Evolutionary conservation across 2,797 vertebrate species (phyloP).

Genomic region (Esox masquinongy): DNA sequence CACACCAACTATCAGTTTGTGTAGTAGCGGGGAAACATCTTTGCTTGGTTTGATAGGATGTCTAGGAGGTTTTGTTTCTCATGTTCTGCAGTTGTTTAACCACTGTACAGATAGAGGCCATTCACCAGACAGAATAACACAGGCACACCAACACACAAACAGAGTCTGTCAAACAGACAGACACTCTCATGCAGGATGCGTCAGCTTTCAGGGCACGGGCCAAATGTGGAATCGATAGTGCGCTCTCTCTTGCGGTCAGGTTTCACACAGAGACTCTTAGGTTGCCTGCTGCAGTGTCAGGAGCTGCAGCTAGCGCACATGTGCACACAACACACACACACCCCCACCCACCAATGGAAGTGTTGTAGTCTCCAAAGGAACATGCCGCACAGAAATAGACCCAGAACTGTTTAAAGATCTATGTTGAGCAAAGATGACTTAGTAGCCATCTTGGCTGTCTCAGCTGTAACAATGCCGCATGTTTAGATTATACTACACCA

Average conservation of each 20-base stretch:
- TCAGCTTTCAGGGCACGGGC: constrained; percentile 47
- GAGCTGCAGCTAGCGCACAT: not conserved
- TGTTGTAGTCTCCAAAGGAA: not conserved
- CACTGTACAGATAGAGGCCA: no score
- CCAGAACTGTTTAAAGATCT: not conserved
- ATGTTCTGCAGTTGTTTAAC: no score
- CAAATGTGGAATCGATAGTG: constrained; percentile 67
- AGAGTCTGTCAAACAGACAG: constrained; percentile 8
- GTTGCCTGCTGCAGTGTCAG: not conserved
- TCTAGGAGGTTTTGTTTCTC: no score
- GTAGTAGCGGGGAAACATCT: no score
- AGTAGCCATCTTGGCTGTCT: not conserved
- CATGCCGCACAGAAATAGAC: not conserved
- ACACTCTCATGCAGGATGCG: constrained; percentile 40
- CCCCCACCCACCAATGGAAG: not conserved
- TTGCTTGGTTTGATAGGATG: no score
- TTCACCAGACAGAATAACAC: not conserved
- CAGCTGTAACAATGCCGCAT: not conserved
- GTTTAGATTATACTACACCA: not conserved
- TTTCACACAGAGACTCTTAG: not conserved
- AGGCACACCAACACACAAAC: constrained; percentile 4
- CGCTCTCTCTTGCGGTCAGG: constrained; percentile 26
- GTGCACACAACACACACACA: not conserved
- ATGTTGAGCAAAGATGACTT: not conserved
- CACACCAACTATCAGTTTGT: no score